phyloP scores from a whole-genome alignment of 2,888 invertebrate genomes.

The Heliconius erato region DNA sequence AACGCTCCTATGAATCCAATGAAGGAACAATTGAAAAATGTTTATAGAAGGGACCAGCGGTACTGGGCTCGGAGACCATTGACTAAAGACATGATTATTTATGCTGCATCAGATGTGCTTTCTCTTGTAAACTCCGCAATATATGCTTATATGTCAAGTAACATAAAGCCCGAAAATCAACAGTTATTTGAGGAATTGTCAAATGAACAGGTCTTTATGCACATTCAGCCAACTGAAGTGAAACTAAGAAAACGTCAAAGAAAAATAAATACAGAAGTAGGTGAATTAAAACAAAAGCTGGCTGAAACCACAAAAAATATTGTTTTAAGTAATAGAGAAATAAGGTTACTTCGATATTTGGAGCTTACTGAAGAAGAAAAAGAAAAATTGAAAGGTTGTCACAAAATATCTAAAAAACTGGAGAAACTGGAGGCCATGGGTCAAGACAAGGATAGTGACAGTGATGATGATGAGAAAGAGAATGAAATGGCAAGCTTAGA shows the following conservation, averaged over 20 bases:
- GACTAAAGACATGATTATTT: slow-evolving; percentile 95
- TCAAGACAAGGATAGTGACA: slow-evolving; percentile 91
- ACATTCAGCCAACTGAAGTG: slow-evolving; percentile 94
- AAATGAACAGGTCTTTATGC: slow-evolving; percentile 94
- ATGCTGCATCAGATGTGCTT: slow-evolving; percentile 95
- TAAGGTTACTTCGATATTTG: slow-evolving; percentile 94
- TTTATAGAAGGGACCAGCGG: slow-evolving; percentile 93
- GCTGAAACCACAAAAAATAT: slow-evolving; percentile 93
- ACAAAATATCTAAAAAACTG: slow-evolving; percentile 96
- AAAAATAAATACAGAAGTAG: slow-evolving; percentile 95
- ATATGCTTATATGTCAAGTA: slow-evolving; percentile 88
- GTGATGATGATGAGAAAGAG: slow-evolving; percentile 90
- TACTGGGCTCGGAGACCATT: slow-evolving; percentile 96
- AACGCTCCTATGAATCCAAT: slow-evolving; percentile 95
- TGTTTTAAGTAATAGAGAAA: slow-evolving; percentile 96
- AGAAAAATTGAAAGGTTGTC: slow-evolving; percentile 95
- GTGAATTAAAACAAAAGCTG: slow-evolving; percentile 93
- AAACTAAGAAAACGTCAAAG: slow-evolving; percentile 95
- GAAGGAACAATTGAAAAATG: slow-evolving; percentile 95
- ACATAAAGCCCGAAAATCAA: slow-evolving; percentile 90
- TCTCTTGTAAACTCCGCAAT: slow-evolving; percentile 94
- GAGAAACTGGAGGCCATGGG: slow-evolving; percentile 94
- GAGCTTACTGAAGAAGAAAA: slow-evolving; percentile 97
- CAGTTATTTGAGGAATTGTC: slow-evolving; percentile 93
- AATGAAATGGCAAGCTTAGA: slow-evolving; percentile 93